Evolutionary conservation across 2,888 invertebrate genomes (phyloP), one percentile per base, ranked within the genome.

Genomic region (Dynastes grantii): DNA sequence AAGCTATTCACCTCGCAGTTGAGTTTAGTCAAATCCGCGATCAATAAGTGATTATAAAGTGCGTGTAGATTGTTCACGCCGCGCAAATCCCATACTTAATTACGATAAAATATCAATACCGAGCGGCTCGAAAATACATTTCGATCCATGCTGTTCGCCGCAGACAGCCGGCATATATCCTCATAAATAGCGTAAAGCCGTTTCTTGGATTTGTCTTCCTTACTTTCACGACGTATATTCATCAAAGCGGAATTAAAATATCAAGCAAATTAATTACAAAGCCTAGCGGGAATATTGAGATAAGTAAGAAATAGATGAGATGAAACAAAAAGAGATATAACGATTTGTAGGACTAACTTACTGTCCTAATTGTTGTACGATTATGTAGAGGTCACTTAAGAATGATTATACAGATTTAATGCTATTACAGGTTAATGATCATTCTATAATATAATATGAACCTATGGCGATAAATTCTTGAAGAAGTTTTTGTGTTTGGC

Each of bases 181-280:
- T 63, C 27, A 63, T 63, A 63, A 63, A 63, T 63, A 63, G 22
- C n/a, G 11, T 3, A 63, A 63, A 63, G 32, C 63, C 63, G 37
- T 63, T 63, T 22, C 13, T 32, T 32, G 29, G 63, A 63, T 63
- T 63, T 63, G 63, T 63, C 63, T 63, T 63, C 63, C 63, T 63
- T 63, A 63, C 63, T 32, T 32, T 63, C 32, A 29, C 29, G 63
- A 32, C 63, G 63, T 63, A 63, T 27, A 63, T 63, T 63, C 63
- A 63, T 63, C 63, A 63, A 27, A 29, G 63, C 13, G 63, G 63
- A 63, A 63, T 63, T 63, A 63, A 63, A 63, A 63, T 63, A 63
- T 29, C 29, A 63, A 63, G 63, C 27, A n/a, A 63, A 63, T 63
- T 63, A 63, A 63, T 63, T 63, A 63, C 29, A 29, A 27, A 32